Conservation (phyloP, 1,140 invertebrate genomes). For the Aphaenogaster floridana region DNA sequence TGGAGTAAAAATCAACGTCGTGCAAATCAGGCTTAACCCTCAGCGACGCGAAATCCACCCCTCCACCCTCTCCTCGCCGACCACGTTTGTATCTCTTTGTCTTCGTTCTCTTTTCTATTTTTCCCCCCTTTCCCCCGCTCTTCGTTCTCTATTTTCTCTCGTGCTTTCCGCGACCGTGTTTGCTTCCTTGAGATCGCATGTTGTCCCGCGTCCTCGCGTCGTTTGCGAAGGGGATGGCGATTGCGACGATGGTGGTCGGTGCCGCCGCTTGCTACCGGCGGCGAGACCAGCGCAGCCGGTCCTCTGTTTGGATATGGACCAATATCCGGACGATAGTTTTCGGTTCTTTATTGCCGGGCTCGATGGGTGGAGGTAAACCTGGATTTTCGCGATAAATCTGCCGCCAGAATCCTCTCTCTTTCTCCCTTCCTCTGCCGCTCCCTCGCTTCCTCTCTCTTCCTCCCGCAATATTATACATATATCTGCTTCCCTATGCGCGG, state of each 20-base stretch:
- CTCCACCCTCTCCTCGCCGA: not conserved
- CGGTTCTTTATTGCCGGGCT: conserved; percentile 57
- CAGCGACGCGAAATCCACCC: not conserved
- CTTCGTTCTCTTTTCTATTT: not conserved
- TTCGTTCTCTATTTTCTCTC: conserved; percentile 24
- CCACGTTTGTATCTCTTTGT: conserved; percentile 16
- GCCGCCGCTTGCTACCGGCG: not conserved
- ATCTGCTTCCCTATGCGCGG: conserved; percentile 28
- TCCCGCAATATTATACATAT: conserved; percentile 35
- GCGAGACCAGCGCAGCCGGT: conserved; percentile 47
- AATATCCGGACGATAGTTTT: conserved; percentile 65
- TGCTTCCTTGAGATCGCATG: conserved; percentile 53
- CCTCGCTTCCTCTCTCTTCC: not conserved
- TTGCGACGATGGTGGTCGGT: conserved; percentile 23
- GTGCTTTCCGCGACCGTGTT: conserved; percentile 28
- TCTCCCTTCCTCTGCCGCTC: not conserved
- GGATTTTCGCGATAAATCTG: conserved; percentile 60
- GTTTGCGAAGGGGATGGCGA: conserved; percentile 32
- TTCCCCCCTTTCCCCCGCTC: not conserved
- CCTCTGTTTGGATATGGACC: conserved; percentile 63
- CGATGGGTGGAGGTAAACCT: conserved; percentile 49
- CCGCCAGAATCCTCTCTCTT: conserved; percentile 20
- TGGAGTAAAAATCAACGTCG: conserved; percentile 22
- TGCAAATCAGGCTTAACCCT: conserved; percentile 44
- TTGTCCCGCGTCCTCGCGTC: conserved; percentile 32